Base-by-base conservation (phyloP, 1,140 invertebrate species). In the Drosophila triauraria region DNA sequence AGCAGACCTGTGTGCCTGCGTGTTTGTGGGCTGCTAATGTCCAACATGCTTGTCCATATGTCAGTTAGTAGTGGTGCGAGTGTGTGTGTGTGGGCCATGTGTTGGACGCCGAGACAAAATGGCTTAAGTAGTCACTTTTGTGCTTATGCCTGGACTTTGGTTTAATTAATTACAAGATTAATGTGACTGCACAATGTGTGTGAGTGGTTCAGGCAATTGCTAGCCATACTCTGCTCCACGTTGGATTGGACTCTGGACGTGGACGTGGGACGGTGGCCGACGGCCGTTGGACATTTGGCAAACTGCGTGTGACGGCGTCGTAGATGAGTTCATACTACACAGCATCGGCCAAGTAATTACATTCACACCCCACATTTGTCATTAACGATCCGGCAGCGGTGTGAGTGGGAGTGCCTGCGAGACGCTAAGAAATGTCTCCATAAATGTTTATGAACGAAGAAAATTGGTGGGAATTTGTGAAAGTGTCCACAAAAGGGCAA, bases 141-240 rank as follows among this genome's bases (percentile, higher is more conserved):
- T 88, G 85, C 85, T 88, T 88, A 88, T 84, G 85, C 84, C 74
- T 70, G 85, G 85, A 88, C 81, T 88, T 88, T 90, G 85, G 81
- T 90, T 88, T 90, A 88, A 88, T 88, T 88, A 88, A 88, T 88
- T 88, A 90, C 85, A 83, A 88, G 85, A 88, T 88, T 88, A 88
- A 88, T 90, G 85, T 64, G 70, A 75, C 72, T 78, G 69, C 48
- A 63, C 65, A 42, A 56, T 78, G 58, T 72, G 58, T 17, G 67
- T 67, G 67, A 63, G 75, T 72, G 53, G 46, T 32, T 51, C 61
- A 69, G 75, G 76, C 68, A 82, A 78, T 62, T 78, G 75, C 63
- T 69, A 63, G 44, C 25, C 35, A 35, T 60, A 40, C 61, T 46
- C 10, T 53, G 30, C 50, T 53, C 17, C 30, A 53, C 17, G 50